Evolutionary conservation across 1,140 invertebrate genomes (phyloP).

Genomic region (Psilanteris sp.): DNA sequence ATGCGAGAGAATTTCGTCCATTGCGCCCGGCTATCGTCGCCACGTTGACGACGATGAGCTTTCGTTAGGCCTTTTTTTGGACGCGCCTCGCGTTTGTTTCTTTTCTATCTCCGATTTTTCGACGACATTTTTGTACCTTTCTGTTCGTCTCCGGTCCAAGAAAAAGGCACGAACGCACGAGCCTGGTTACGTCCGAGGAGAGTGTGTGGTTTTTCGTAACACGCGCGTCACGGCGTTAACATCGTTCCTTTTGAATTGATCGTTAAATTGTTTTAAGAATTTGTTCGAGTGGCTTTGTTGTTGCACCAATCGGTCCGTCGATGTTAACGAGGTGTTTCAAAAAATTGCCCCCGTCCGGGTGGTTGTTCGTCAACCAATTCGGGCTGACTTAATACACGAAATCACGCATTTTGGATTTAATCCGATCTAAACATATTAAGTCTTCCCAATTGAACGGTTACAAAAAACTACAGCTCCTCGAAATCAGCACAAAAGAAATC

Average conservation of each 20-base stretch:
- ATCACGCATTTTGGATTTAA: too few relatives aligned
- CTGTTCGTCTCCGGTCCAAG: too few relatives aligned
- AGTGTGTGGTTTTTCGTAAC: slow-evolving; percentile 9
- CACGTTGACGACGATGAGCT: slow-evolving; percentile 9
- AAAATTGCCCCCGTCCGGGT: too few relatives aligned
- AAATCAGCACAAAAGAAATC: slow-evolving; percentile 65
- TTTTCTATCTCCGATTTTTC: neutral
- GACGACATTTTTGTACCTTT: neutral
- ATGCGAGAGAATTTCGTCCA: slow-evolving; percentile 64
- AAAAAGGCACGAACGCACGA: slow-evolving; percentile 4
- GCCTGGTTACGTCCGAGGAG: slow-evolving; percentile 1
- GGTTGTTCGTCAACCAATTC: too few relatives aligned
- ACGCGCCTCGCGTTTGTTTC: too few relatives aligned
- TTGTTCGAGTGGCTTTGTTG: too few relatives aligned
- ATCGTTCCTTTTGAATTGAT: too few relatives aligned
- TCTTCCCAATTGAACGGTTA: slow-evolving; percentile 14
- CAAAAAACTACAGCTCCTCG: slow-evolving; percentile 30
- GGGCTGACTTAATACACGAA: slow-evolving; percentile 9
- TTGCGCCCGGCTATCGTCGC: slow-evolving; percentile 31
- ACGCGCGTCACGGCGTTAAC: too few relatives aligned
- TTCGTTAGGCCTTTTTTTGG: neutral
- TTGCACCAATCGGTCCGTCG: too few relatives aligned
- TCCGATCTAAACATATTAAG: slow-evolving; percentile 11
- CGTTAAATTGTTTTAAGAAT: too few relatives aligned
- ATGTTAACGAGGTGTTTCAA: too few relatives aligned